Conservation (phyloP, 2,113 vertebrate species). For the Daboia siamensis region DNA sequence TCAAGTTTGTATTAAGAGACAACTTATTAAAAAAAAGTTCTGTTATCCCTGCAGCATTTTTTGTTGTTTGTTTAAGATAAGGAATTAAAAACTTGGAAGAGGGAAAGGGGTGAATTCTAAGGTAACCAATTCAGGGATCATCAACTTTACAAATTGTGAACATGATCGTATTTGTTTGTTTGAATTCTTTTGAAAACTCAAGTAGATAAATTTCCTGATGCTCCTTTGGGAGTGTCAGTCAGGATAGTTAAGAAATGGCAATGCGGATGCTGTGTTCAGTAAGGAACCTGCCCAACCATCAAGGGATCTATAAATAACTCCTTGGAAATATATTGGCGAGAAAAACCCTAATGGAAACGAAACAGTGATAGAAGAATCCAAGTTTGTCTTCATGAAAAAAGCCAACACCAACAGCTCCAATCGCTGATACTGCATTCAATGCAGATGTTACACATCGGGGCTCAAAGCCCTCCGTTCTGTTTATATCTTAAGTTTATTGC, state of each 20-base stretch:
- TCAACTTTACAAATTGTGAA: slow-evolving; percentile 35
- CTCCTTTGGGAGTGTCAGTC: slow-evolving; percentile 41
- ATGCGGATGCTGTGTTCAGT: slow-evolving; percentile 58
- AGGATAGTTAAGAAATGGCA: slow-evolving; percentile 36
- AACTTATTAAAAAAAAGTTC: slow-evolving; percentile 25
- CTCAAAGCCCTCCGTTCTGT: slow-evolving; percentile 29
- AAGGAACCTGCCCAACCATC: slow-evolving; percentile 69
- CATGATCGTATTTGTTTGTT: slow-evolving; percentile 37
- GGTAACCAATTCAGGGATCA: slow-evolving; percentile 21
- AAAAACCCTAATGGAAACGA: slow-evolving; percentile 39
- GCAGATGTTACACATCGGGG: slow-evolving; percentile 32
- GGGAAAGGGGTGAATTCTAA: slow-evolving; percentile 38
- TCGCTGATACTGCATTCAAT: slow-evolving; percentile 40
- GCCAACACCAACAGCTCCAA: slow-evolving; percentile 21
- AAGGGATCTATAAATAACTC: slow-evolving; percentile 72
- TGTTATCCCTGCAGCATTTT: neutral
- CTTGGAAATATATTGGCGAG: slow-evolving; percentile 49
- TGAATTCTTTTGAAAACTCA: slow-evolving; percentile 51
- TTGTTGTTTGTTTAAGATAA: slow-evolving; percentile 16
- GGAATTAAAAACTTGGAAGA: slow-evolving; percentile 29
- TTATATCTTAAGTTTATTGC: slow-evolving; percentile 69
- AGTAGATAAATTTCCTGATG: slow-evolving; percentile 57
- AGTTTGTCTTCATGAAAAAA: slow-evolving; percentile 29
- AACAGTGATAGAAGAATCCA: slow-evolving; percentile 17
- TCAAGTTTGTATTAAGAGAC: slow-evolving; percentile 24